Conservation (phyloP, 1,140 invertebrate species). For the Lepidurus arcticus region DNA sequence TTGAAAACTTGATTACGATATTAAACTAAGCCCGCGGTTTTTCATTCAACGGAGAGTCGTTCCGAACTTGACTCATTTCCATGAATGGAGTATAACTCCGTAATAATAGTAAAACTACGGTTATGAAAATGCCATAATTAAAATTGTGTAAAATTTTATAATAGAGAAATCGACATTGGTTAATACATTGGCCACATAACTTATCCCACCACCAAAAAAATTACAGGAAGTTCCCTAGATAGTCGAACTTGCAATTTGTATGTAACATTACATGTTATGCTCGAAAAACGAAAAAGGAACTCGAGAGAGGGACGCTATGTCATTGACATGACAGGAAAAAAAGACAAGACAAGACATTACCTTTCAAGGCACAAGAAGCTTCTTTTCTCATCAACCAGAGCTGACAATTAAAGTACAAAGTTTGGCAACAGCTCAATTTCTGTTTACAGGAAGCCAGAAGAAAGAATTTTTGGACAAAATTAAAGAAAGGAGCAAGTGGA, state of each 20-base stretch:
- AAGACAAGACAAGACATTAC: not conserved
- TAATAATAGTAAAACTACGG: not conserved
- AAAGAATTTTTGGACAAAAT: not conserved
- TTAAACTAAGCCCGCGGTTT: too few species aligned
- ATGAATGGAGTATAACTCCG: too few species aligned
- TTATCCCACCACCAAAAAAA: not conserved
- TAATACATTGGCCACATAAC: conserved; percentile 3
- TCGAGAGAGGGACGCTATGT: not conserved
- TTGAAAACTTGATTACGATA: too few species aligned
- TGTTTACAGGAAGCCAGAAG: not conserved
- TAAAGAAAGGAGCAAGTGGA: not conserved
- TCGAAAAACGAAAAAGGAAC: not conserved
- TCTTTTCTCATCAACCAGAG: not conserved
- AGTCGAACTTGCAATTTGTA: not conserved
- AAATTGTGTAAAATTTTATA: not conserved
- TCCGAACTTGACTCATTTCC: too few species aligned
- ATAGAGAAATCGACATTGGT: not conserved
- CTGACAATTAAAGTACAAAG: not conserved
- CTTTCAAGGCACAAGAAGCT: not conserved
- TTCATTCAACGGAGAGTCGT: too few species aligned
- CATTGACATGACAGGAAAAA: not conserved
- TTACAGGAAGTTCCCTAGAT: not conserved
- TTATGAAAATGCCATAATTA: not conserved
- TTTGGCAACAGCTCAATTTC: conserved; percentile 2
- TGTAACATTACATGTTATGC: not conserved